phyloP scores from a whole-genome alignment of 1,140 invertebrate genomes.

The Euwallacea fornicatus region DNA sequence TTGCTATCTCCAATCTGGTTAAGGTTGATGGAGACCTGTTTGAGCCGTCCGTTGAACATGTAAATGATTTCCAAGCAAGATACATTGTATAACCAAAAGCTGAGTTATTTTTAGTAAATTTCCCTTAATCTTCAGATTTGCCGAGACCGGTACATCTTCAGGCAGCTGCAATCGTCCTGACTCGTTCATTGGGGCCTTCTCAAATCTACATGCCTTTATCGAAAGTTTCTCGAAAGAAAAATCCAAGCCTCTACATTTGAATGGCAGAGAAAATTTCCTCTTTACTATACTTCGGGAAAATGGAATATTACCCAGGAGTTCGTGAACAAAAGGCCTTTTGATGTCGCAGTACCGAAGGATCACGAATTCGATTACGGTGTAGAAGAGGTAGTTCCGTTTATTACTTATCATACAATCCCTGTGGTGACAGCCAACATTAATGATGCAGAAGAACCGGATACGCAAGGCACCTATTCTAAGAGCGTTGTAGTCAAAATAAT shows the following conservation, averaged over 20 bases:
- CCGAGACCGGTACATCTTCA: constrained; percentile 65
- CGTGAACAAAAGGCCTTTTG: constrained; percentile 74
- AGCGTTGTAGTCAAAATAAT: constrained; percentile 61
- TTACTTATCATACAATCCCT: constrained; percentile 64
- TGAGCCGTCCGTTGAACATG: constrained; percentile 74
- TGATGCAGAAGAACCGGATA: constrained; percentile 65
- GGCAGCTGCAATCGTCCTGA: constrained; percentile 60
- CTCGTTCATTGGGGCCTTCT: constrained; percentile 72
- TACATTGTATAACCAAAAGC: constrained; percentile 49
- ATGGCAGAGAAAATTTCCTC: constrained; percentile 83
- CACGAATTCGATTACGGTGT: constrained; percentile 87
- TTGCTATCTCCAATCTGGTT: background rate
- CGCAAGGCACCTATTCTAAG: constrained; percentile 64
- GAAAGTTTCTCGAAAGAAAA: constrained; percentile 58
- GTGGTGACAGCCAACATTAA: constrained; percentile 80
- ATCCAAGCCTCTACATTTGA: constrained; percentile 70
- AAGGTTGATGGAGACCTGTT: constrained; percentile 45
- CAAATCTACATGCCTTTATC: constrained; percentile 65
- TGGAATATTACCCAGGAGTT: constrained; percentile 76
- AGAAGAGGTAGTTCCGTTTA: constrained; percentile 72
- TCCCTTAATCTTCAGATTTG: constrained; percentile 60
- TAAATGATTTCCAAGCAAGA: constrained; percentile 82
- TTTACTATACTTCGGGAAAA: constrained; percentile 78
- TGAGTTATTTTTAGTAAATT: background rate
- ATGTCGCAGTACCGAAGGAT: constrained; percentile 85